Evolutionary conservation across 2,888 invertebrate species (phyloP).

Genomic region (Lymantria dispar): DNA sequence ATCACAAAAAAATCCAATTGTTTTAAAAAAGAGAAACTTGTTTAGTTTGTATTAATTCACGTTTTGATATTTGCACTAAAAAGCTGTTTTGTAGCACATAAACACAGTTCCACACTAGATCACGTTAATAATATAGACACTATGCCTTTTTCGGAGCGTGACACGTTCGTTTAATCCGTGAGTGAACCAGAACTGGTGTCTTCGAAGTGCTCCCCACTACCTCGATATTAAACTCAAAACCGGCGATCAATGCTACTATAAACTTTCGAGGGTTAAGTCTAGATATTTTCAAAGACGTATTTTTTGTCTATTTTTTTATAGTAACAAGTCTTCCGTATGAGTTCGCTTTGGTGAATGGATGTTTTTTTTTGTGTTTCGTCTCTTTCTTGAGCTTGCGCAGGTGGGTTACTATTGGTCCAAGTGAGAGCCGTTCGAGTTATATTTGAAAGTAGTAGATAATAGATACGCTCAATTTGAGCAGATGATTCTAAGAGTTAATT

Average conservation of each 20-base stretch:
- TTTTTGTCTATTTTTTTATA: slow-evolving; percentile 20
- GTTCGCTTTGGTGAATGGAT: slow-evolving; percentile 55
- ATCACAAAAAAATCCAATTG: slow-evolving; percentile 29
- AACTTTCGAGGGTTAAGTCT: slow-evolving; percentile 35
- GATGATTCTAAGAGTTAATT: slow-evolving; percentile 18
- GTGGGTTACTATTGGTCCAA: slow-evolving; percentile 33
- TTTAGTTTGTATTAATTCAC: slow-evolving; percentile 19
- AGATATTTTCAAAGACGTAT: slow-evolving; percentile 33
- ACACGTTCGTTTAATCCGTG: slow-evolving; percentile 23
- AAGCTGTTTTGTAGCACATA: slow-evolving; percentile 28
- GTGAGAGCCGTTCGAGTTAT: slow-evolving; percentile 25
- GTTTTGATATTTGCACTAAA: slow-evolving; percentile 18
- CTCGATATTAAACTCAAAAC: slow-evolving; percentile 17
- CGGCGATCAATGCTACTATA: slow-evolving; percentile 21
- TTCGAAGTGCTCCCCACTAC: slow-evolving; percentile 14
- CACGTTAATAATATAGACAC: slow-evolving; percentile 12
- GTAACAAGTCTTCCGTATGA: slow-evolving; percentile 44
- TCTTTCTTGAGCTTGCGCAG: slow-evolving; percentile 47
- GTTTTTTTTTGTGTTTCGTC: slow-evolving; percentile 33
- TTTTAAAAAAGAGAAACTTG: slow-evolving; percentile 28
- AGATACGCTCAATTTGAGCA: slow-evolving; percentile 31
- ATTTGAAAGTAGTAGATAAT: slow-evolving; percentile 28
- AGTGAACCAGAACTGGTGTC: slow-evolving; percentile 10
- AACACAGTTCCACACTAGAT: slow-evolving; percentile 28
- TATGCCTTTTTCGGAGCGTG: slow-evolving; percentile 24